Conservation (phyloP, 2,888 invertebrate species). For the Leistus spinibarbis region DNA sequence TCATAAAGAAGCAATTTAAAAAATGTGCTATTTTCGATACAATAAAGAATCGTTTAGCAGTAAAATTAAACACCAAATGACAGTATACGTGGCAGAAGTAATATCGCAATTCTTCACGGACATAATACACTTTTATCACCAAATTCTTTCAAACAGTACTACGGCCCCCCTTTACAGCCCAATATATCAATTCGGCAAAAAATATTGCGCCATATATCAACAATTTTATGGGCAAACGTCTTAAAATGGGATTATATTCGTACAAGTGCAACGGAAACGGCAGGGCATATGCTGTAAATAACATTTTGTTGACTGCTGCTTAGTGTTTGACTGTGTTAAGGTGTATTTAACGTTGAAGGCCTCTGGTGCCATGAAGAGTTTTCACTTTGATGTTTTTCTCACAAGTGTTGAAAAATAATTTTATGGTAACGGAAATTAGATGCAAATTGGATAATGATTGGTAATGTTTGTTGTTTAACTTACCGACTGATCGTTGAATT, state of each 20-base stretch:
- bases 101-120: slow-evolving; percentile 26
- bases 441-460: background rate
- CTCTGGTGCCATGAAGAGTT: background rate
- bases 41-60: no score
- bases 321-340: background rate
- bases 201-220: slow-evolving; percentile 25
- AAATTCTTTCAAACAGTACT: slow-evolving; percentile 27
- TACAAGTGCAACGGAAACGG: background rate
- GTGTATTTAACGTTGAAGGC: background rate
- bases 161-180: slow-evolving; percentile 13
- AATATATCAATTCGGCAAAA: slow-evolving; percentile 20
- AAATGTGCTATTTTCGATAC: no score
- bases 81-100: slow-evolving; percentile 14
- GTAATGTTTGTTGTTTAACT: background rate
- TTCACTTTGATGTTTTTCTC: background rate
- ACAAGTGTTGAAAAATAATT: background rate
- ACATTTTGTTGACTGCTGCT: background rate
- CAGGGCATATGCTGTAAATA: background rate
- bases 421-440: background rate
- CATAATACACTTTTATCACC: slow-evolving; percentile 28
- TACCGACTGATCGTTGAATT: background rate
- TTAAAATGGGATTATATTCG: slow-evolving; percentile 18
- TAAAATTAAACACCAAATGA: slow-evolving; percentile 18
- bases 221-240: slow-evolving; percentile 19
- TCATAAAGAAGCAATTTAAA: no score